Percentiles rank a stretch among this genome's conserved stretches.
These are phyloP conservation scores for Papilio elwesi DNA, from an alignment of 2,888 invertebrate species.

Conservation along the genomic window DNA sequence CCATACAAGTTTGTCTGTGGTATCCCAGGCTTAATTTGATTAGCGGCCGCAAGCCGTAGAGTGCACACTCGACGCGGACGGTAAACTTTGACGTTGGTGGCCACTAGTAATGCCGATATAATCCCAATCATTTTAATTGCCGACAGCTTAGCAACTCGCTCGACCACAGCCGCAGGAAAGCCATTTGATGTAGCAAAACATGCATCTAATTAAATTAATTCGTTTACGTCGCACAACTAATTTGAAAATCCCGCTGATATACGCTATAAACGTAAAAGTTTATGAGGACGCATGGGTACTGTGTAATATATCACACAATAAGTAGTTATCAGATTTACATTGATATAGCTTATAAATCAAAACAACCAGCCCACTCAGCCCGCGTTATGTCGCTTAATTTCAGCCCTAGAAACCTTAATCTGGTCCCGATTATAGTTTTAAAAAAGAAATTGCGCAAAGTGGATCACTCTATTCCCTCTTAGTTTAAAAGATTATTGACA, in stretches of 20 bases:
- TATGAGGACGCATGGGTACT: neutral
- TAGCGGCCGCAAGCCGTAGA: slow-evolving; percentile 73
- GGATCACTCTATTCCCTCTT: too few species aligned
- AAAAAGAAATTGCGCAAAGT: too few species aligned
- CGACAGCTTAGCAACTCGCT: slow-evolving; percentile 37
- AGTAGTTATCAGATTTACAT: neutral
- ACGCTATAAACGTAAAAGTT: neutral
- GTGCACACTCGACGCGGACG: slow-evolving; percentile 66
- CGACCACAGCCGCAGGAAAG: slow-evolving; percentile 20
- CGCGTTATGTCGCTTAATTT: too few species aligned
- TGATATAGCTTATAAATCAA: neutral
- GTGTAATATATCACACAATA: too few species aligned
- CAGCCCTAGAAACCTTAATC: too few species aligned
- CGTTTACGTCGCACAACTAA: neutral
- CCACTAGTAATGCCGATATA: slow-evolving; percentile 50
- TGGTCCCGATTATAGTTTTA: too few species aligned
- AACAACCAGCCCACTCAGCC: too few species aligned
- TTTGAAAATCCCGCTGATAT: slow-evolving; percentile 1
- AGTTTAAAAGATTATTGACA: too few species aligned
- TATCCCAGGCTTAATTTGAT: slow-evolving; percentile 80
- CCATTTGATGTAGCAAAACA: slow-evolving; percentile 26
- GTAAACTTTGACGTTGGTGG: slow-evolving; percentile 68
- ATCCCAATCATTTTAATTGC: slow-evolving; percentile 47
- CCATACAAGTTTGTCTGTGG: slow-evolving; percentile 53
- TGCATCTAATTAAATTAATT: slow-evolving; percentile 30